Evolutionary conservation across 1,140 invertebrate genomes (phyloP), one percentile per base, ranked within the genome.

Genomic region (Megathymus violae): DNA sequence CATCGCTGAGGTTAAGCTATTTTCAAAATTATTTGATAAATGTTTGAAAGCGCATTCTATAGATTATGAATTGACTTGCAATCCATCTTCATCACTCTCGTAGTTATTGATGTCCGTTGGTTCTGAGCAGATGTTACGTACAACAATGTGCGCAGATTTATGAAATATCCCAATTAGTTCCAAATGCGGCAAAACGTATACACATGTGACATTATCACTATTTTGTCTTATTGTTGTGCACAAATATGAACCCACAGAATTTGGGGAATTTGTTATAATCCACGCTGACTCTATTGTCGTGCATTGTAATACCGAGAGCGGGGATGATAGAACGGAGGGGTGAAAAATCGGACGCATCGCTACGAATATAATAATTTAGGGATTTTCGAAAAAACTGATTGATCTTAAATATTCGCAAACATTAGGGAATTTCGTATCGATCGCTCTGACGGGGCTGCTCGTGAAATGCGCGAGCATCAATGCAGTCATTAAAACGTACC

Each of bases 111-210:
- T 43, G 41, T 16, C 10, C 46, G 59, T 61, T 61, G 25, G 36
- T 27, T 61, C 36, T 60, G 64, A 76, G 76, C 88, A 91, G 88
- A 91, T 89, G 88, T 87, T 82, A 47, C 80, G 64, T 80, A 74
- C 66, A 80, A 85, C 81, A 82, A 89, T 82, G 16, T 16, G 15
- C 65, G 67, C 72, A 58, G 68, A 68, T 79, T 88, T 88, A 88
- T 83, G 80, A 82, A 89, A 88, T 85, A 86, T 88, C 70, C 71
- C 87, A 89, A 91, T 89, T 91, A 91, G 88, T 91, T 85, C 80
- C 80, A 80, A 91, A 88, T 75, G 82, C 80, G 75, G 71, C 80
- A 80, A 84, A 82, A 80, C 79, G 69, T 74, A 78, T 76, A 76
- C 85, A 88, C 88, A 91, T 88, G 85, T 73, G 87, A 89, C 84